Conservation (phyloP, 2,797 vertebrate genomes). For the Leucoraja ocellata region DNA sequence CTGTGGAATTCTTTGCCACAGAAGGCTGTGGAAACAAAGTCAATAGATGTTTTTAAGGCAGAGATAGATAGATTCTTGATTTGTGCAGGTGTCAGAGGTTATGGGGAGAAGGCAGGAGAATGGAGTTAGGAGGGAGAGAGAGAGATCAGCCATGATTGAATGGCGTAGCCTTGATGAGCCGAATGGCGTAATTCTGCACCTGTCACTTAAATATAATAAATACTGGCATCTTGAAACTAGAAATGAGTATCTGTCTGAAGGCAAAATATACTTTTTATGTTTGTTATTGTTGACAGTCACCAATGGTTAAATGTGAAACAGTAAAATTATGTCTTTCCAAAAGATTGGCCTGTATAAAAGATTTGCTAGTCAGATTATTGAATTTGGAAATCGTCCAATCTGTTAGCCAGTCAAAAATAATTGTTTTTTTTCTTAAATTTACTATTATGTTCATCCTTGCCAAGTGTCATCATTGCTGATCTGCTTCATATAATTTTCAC, state of each 20-base stretch:
- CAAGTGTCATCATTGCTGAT: background rate
- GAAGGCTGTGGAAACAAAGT: too few relatives aligned
- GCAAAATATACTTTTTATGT: background rate
- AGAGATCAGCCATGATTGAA: too few relatives aligned
- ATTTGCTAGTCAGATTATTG: background rate
- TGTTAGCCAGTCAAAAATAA: background rate
- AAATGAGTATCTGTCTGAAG: background rate
- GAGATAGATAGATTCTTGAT: too few relatives aligned
- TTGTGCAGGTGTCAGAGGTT: too few relatives aligned
- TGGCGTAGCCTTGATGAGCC: too few relatives aligned
- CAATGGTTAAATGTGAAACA: background rate
- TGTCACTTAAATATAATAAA: background rate
- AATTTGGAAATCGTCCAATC: background rate
- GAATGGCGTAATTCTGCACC: too few relatives aligned
- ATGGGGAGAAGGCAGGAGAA: too few relatives aligned
- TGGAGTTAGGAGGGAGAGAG: too few relatives aligned
- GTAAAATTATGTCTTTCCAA: background rate
- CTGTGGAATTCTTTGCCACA: too few relatives aligned
- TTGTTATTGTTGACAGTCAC: background rate
- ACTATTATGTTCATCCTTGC: background rate
- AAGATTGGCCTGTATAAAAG: background rate
- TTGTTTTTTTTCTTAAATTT: background rate
- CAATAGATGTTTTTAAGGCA: too few relatives aligned
- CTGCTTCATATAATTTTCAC: background rate
- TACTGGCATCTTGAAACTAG: background rate